Conservation (phyloP, 2,888 invertebrate species). For the Meghimatium bilineatum region DNA sequence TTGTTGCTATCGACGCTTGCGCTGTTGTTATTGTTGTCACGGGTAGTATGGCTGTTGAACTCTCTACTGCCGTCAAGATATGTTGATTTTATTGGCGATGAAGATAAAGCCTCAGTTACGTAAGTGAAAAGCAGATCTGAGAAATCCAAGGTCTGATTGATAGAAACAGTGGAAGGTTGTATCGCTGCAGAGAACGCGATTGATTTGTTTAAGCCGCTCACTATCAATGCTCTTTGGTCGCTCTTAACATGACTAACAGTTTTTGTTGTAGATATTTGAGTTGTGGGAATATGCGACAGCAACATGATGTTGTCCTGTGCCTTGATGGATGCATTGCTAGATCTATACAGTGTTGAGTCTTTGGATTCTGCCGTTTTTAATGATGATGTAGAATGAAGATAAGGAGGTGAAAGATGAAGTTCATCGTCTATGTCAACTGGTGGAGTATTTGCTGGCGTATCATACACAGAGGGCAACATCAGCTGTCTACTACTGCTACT, state of each 20-base stretch:
- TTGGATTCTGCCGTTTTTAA: neutral
- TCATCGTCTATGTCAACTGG: constrained; percentile 20
- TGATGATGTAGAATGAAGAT: neutral
- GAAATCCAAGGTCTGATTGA: neutral
- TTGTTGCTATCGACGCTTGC: neutral
- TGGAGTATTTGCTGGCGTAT: constrained; percentile 44
- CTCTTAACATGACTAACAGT: neutral
- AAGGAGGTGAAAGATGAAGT: constrained; percentile 30
- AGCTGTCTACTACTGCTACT: neutral
- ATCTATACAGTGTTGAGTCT: neutral
- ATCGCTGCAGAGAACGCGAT: neutral
- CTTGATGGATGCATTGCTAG: neutral
- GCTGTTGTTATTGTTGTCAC: neutral
- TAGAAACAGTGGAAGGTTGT: neutral
- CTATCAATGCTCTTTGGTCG: neutral
- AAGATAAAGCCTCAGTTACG: constrained; percentile 11
- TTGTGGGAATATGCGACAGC: neutral
- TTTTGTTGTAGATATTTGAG: neutral
- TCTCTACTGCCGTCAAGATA: neutral
- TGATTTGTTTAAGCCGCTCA: neutral
- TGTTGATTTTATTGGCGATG: neutral
- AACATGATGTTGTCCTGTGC: neutral
- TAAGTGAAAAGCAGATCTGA: constrained; percentile 3
- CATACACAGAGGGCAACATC: constrained; percentile 36
- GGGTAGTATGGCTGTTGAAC: neutral